Evolutionary conservation across 2,797 vertebrate species (phyloP).

Genomic region (Paguma larvata): DNA sequence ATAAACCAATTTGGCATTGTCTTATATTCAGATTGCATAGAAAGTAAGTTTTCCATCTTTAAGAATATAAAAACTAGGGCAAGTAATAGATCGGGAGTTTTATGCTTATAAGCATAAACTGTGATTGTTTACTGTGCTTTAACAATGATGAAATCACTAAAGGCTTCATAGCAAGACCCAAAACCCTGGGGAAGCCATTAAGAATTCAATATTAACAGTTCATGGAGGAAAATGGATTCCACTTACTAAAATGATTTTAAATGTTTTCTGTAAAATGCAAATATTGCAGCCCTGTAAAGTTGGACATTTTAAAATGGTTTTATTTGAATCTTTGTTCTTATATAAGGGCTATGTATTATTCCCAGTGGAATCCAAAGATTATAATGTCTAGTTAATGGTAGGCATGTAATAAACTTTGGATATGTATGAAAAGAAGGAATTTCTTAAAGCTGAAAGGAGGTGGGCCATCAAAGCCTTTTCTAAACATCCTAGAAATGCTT

Average conservation of each 20-base stretch:
- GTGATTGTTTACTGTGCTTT: constrained; percentile 79
- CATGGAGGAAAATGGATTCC: constrained; percentile 78
- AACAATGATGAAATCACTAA: constrained; percentile 82
- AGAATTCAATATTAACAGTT: constrained; percentile 82
- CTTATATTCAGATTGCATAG: constrained; percentile 72
- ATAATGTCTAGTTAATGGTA: neutral
- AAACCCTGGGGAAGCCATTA: constrained; percentile 84
- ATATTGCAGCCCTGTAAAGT: constrained; percentile 52
- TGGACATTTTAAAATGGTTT: constrained; percentile 52
- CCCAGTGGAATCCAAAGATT: constrained; percentile 8
- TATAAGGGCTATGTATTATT: constrained; percentile 1
- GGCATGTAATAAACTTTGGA: neutral
- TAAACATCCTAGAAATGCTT: neutral
- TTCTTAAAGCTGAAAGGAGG: neutral
- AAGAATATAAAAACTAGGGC: constrained; percentile 65
- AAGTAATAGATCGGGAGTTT: constrained; percentile 69
- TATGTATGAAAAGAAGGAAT: neutral
- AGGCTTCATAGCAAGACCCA: constrained; percentile 73
- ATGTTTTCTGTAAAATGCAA: constrained; percentile 79
- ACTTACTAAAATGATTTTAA: constrained; percentile 80
- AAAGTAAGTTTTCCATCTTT: constrained; percentile 78
- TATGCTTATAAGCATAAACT: constrained; percentile 75
- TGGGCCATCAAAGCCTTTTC: neutral
- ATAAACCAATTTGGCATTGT: constrained; percentile 75
- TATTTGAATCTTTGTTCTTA: constrained; percentile 65